Conservation (phyloP, 1,140 invertebrate genomes). For the Phthorimaea operculella region DNA sequence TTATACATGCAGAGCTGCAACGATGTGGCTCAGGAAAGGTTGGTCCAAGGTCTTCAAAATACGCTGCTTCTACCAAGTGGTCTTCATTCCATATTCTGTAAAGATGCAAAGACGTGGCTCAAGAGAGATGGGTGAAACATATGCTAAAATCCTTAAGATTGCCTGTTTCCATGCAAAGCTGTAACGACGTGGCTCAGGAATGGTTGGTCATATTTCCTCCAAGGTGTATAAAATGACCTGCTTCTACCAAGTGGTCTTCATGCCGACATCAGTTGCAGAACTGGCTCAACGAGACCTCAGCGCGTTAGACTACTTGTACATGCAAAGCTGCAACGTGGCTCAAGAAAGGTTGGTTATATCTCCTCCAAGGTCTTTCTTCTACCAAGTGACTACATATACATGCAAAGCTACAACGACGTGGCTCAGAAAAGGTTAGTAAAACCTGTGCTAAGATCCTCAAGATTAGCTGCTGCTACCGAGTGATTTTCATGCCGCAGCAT, state of each 20-base stretch:
- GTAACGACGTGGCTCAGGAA: constrained; percentile 93
- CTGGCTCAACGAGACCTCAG: constrained; percentile 83
- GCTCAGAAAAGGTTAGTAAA: constrained; percentile 86
- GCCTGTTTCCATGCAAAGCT: constrained; percentile 91
- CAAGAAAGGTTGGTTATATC: too few species aligned
- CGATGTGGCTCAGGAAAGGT: constrained; percentile 88
- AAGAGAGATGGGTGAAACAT: too few species aligned
- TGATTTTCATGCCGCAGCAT: too few species aligned
- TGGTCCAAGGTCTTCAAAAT: too few species aligned
- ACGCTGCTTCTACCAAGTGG: too few species aligned
- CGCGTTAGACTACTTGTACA: constrained; percentile 92
- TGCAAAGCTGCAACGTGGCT: constrained; percentile 83
- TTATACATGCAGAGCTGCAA: constrained; percentile 92
- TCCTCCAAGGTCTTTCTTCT: too few species aligned
- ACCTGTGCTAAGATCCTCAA: too few species aligned
- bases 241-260: constrained; percentile 88
- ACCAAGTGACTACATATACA: too few species aligned
- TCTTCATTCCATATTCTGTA: too few species aligned
- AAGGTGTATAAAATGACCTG: constrained; percentile 91
- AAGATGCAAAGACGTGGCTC: constrained; percentile 82
- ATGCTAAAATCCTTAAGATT: constrained; percentile 88
- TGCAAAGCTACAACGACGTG: constrained; percentile 93
- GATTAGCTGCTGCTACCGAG: too few species aligned
- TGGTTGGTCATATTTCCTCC: too few species aligned
- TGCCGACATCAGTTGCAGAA: constrained; percentile 85